These are phyloP conservation scores for Drosophila kanapiae DNA, from an alignment of 1,140 invertebrate species.

Conservation along the genomic window DNA sequence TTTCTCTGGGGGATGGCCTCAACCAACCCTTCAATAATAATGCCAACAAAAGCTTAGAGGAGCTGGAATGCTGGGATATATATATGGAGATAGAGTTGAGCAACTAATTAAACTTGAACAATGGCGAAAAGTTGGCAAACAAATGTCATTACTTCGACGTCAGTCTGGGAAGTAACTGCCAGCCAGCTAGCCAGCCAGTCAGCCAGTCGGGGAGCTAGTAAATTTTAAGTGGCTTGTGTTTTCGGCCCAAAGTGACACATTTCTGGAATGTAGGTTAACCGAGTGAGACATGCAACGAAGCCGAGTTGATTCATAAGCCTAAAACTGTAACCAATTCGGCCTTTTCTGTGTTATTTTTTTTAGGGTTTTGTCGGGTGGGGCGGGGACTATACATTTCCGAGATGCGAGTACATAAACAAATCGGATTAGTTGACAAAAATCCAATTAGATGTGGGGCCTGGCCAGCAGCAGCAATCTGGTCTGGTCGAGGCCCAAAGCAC, in stretches of 20 bases:
- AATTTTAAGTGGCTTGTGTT: constrained; percentile 32
- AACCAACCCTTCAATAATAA: constrained; percentile 25
- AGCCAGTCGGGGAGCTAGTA: constrained; percentile 14
- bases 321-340: constrained; percentile 74
- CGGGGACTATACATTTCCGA: constrained; percentile 36
- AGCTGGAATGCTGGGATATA: constrained; percentile 6
- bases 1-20: constrained; percentile 8
- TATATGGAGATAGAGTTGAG: constrained; percentile 58
- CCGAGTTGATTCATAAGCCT: constrained; percentile 72
- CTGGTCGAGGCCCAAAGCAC: constrained; percentile 22
- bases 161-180: constrained; percentile 29
- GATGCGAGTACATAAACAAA: constrained; percentile 72
- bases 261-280: constrained; percentile 67
- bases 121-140: constrained; percentile 75
- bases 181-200: constrained; percentile 1
- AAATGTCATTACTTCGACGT: constrained; percentile 67
- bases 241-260: constrained; percentile 59
- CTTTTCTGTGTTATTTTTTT: constrained; percentile 3
- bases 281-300: constrained; percentile 58
- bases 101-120: constrained; percentile 82
- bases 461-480: background rate
- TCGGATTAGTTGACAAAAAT: constrained; percentile 81
- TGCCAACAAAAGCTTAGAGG: constrained; percentile 11
- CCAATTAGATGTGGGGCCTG: constrained; percentile 68
- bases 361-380: background rate